Base-by-base conservation (phyloP, 30 jellyfish, hydroid and myxozoan species). In the Pelagia noctiluca region DNA sequence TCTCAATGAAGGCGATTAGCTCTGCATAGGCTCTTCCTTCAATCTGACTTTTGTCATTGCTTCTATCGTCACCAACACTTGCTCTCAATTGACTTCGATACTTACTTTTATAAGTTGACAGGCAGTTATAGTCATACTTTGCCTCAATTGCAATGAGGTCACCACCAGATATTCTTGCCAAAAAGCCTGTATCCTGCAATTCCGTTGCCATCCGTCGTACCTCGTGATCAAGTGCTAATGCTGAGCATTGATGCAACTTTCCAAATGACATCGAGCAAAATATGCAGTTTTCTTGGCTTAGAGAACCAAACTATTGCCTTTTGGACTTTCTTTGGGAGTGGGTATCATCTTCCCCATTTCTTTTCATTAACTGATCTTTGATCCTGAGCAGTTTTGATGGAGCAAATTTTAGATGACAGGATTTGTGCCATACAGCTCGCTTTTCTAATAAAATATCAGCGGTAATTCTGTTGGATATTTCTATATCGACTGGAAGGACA, bases 131-230 rank as follows among this genome's bases (percentile, higher is more conserved):
- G 57, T 42, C 12, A 16, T 42, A 42, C 57, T 42, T 42, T 16
- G 12, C 57, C 16, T 42, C 73, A n/a, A 60, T 60, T 30, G 73
- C 73, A 60, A 60, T 60, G 35, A 60, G 25, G 25, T 60, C 73
- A 16, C 73, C 31, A 4, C 71, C 71, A 54, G 31, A 54, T 42
- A 42, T 42, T 16, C 57, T 42, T 5, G 57, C 57, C 57, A 42
- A 42, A 42, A 42, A 42, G 16, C 12, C 57, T 5, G 57, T 16
- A 16, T 42, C 57, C 16, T 42, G 12, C 57, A 42, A 16, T 8
- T 42, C 57, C 16, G 16, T 42, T 42, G 16, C 57, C 57, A 42
- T 16, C 57, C 16, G 8, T 42, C 57, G 8, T 5, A 42, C 12
- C 12, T 42, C 16, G 8, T 16, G 16, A 42, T 42, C 57, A 42